phyloP scores from a whole-genome alignment of 2,888 invertebrate genomes.

The Polietes domitor region DNA sequence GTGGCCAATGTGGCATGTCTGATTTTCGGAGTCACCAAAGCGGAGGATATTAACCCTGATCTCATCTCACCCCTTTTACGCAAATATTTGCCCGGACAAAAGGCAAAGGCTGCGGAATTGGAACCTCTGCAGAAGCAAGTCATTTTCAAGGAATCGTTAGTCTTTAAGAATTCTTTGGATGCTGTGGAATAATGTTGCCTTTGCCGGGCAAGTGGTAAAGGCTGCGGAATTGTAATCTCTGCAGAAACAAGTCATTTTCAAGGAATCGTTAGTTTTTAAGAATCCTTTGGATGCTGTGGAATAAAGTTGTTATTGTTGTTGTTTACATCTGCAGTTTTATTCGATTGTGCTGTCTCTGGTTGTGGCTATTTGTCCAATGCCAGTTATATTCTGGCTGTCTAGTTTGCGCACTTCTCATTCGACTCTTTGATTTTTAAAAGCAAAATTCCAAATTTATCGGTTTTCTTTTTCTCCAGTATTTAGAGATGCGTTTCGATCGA shows the following conservation, averaged over 20 bases:
- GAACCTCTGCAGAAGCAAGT: slow-evolving; percentile 33
- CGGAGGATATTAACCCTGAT: slow-evolving; percentile 83
- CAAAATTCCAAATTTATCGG: slow-evolving; percentile 10
- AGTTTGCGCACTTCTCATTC: not conserved
- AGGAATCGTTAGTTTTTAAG: not conserved
- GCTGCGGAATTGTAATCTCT: slow-evolving; percentile 45
- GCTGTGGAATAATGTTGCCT: slow-evolving; percentile 55
- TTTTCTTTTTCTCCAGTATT: slow-evolving; percentile 83
- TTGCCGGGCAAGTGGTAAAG: slow-evolving; percentile 44
- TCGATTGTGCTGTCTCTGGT: slow-evolving; percentile 17
- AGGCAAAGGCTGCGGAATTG: slow-evolving; percentile 19
- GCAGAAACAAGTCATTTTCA: not conserved
- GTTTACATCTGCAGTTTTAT: not conserved
- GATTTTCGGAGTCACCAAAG: slow-evolving; percentile 82
- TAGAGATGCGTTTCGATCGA: slow-evolving; percentile 87
- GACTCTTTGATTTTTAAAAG: not conserved
- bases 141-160: not conserved
- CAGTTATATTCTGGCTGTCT: not conserved
- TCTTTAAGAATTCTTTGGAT: slow-evolving; percentile 45
- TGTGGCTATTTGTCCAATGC: not conserved
- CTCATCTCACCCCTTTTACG: slow-evolving; percentile 86
- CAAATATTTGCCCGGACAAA: slow-evolving; percentile 78
- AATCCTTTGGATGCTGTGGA: slow-evolving; percentile 57
- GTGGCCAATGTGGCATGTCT: slow-evolving; percentile 84
- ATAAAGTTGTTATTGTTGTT: slow-evolving; percentile 15